These are phyloP conservation scores for Cryptoleucopteryx plumbea DNA, from an alignment of 2,113 vertebrate species.

Conservation along the genomic window DNA sequence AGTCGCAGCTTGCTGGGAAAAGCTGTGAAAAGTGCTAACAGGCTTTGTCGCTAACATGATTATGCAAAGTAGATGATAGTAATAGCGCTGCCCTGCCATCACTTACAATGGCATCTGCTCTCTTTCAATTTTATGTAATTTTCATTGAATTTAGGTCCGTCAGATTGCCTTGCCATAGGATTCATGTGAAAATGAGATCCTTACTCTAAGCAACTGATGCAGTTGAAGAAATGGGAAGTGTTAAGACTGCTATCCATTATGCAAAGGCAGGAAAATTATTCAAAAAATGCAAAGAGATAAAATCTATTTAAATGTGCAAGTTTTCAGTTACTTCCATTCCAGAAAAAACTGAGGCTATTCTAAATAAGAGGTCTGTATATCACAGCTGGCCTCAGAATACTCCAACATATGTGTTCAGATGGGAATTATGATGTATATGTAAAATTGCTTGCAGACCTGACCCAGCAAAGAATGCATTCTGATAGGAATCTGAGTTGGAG, in stretches of 20 bases:
- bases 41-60: background rate
- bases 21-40: slow-evolving; percentile 2
- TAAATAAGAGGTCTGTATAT: background rate
- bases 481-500: background rate
- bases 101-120: slow-evolving; percentile 5
- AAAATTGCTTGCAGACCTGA: background rate
- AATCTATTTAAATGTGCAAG: background rate
- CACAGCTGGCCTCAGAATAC: slow-evolving; percentile 12
- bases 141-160: background rate
- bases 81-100: background rate
- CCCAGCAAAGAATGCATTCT: background rate
- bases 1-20: background rate
- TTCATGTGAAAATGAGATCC: slow-evolving; percentile 5
- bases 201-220: background rate
- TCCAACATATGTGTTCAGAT: background rate
- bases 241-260: background rate
- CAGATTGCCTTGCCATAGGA: background rate
- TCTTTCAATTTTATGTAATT: slow-evolving; percentile 33
- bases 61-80: slow-evolving; percentile 11
- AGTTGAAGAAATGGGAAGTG: background rate
- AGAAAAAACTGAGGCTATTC: background rate
- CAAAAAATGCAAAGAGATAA: background rate
- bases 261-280: background rate
- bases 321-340: background rate
- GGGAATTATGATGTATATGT: background rate